phyloP scores from a whole-genome alignment of 2,888 invertebrate genomes.

The Meiosimyza platycephala region DNA sequence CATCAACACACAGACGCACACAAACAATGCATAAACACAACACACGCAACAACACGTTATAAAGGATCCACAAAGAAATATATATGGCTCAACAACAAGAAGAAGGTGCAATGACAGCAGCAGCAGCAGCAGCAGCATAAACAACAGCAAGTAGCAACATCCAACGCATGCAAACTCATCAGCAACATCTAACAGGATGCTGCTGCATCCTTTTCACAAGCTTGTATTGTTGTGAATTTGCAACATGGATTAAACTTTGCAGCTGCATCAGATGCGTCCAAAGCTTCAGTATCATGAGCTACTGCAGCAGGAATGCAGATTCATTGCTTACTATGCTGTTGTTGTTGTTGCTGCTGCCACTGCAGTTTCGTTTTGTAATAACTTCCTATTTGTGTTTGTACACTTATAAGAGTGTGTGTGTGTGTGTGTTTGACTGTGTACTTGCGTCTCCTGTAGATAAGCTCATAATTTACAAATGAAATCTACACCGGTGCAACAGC shows the following conservation, averaged over 20 bases:
- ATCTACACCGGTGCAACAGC: no score
- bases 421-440: slow-evolving; percentile 4
- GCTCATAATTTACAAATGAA: no score
- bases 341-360: neutral
- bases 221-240: slow-evolving; percentile 23
- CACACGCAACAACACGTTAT: neutral
- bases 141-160: slow-evolving; percentile 5
- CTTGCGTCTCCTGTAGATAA: slow-evolving; percentile 11
- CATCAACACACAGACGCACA: neutral
- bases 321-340: neutral
- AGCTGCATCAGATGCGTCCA: neutral
- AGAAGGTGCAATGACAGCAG: no score
- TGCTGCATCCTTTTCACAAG: slow-evolving; percentile 18
- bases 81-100: no score
- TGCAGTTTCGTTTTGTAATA: slow-evolving; percentile 18
- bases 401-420: neutral
- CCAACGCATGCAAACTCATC: slow-evolving; percentile 10
- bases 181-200: slow-evolving; percentile 12
- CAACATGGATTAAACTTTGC: slow-evolving; percentile 27
- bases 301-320: neutral
- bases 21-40: neutral
- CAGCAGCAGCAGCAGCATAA: no score
- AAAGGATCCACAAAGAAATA: no score
- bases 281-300: no score
- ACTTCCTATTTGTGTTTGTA: slow-evolving; percentile 18